Percentiles rank a stretch among this genome's conserved stretches.
Conservation (phyloP, 2,888 invertebrate species). For the Campoletis raptor region DNA sequence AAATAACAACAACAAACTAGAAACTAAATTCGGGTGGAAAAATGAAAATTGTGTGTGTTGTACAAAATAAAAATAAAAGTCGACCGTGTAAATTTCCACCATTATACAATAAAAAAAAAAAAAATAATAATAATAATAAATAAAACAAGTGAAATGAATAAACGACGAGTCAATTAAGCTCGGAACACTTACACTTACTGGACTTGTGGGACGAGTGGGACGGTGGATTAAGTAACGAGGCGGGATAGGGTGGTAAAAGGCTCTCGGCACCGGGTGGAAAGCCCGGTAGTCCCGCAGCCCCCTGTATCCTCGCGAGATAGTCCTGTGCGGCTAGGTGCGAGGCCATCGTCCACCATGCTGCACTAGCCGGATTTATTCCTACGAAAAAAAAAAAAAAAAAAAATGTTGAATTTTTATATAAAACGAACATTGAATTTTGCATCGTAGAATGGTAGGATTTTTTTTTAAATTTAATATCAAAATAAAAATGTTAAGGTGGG, state of each 20-base stretch:
- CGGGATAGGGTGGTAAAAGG: slow-evolving; percentile 86
- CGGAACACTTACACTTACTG: slow-evolving; percentile 81
- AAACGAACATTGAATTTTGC: too few species aligned
- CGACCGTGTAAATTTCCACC: too few species aligned
- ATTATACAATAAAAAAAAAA: too few species aligned
- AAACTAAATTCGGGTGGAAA: too few species aligned
- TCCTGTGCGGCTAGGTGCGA: slow-evolving; percentile 95
- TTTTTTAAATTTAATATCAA: too few species aligned
- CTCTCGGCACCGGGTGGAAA: slow-evolving; percentile 88
- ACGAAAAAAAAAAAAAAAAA: slow-evolving; percentile 56
- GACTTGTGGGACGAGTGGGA: slow-evolving; percentile 85
- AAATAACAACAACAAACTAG: too few species aligned
- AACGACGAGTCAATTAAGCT: slow-evolving; percentile 28
- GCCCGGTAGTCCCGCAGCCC: slow-evolving; percentile 90
- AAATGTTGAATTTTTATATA: too few species aligned
- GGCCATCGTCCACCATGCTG: slow-evolving; percentile 97
- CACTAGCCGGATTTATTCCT: slow-evolving; percentile 87
- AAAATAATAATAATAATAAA: neutral
- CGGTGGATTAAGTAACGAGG: slow-evolving; percentile 86
- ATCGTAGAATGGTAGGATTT: too few species aligned
- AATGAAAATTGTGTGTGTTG: too few species aligned
- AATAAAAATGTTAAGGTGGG: too few species aligned
- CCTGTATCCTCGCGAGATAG: slow-evolving; percentile 92
- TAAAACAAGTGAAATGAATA: neutral
- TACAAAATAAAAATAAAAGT: too few species aligned